phyloP scores from a whole-genome alignment of 92 coral and sea anemone species.

The Umimayanthus chanpuru region DNA sequence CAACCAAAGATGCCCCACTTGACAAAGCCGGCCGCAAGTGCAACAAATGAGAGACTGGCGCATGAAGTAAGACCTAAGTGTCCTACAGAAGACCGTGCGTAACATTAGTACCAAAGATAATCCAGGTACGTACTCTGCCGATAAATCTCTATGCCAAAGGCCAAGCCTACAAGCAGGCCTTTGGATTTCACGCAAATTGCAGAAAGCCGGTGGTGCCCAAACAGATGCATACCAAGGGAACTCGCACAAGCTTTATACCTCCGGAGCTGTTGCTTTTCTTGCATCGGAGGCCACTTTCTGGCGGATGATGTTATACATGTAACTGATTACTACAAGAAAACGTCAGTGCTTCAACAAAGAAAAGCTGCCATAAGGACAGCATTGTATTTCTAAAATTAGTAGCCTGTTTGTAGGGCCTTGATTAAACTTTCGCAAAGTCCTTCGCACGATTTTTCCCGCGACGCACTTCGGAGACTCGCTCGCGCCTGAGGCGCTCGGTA shows the following conservation, averaged over 20 bases:
- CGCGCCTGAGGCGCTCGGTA: too few species aligned
- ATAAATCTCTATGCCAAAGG: conserved; percentile 40
- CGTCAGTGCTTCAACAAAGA: too few species aligned
- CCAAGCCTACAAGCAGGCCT: conserved; percentile 27
- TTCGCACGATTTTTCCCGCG: too few species aligned
- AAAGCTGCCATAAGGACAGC: too few species aligned
- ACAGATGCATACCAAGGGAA: too few species aligned
- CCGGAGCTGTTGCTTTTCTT: conserved; percentile 10
- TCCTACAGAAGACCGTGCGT: conserved; percentile 34
- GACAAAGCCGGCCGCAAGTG: conserved; percentile 32
- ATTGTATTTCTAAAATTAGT: too few species aligned
- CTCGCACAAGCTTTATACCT: not conserved
- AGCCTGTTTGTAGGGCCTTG: too few species aligned
- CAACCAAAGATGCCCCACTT: conserved; percentile 39
- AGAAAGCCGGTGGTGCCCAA: too few species aligned
- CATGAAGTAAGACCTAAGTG: conserved; percentile 28
- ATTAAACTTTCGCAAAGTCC: too few species aligned
- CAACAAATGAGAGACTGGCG: conserved; percentile 43
- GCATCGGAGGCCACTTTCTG: conserved; percentile 14
- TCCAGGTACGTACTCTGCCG: conserved; percentile 40
- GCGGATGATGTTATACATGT: not conserved
- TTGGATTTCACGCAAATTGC: conserved; percentile 41
- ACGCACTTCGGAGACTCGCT: too few species aligned
- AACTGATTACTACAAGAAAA: too few species aligned
- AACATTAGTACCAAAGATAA: conserved; percentile 42